Base-by-base conservation (phyloP, 2,888 invertebrate species). In the Drosophila putrida region DNA sequence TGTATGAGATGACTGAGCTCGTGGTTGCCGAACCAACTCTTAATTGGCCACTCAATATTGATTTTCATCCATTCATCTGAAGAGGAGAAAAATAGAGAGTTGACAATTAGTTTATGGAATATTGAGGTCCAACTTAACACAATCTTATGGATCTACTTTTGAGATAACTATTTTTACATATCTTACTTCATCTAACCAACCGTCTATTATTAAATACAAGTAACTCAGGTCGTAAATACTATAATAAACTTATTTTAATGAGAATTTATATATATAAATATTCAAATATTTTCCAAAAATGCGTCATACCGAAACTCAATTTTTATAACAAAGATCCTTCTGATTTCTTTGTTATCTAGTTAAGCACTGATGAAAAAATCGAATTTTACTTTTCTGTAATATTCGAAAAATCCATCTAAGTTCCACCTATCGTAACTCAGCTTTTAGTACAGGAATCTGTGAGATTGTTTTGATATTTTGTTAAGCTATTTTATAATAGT, bases 41-140 rank as follows among this genome's bases (percentile, higher is more conserved):
- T 94, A 8, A 96, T 95, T 0, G 96, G 95, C 94, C 95, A 95
- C 4, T 95, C 95, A 8, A 97, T 94, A 86, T 97, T 96, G 57
- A 96, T 95, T 80, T 96, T 94, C 75, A 96, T 94, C 97, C 97
- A 97, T 20, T 96, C 96, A 89, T 96, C 96, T 95, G 92, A 11
- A 47, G 31, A 25, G 4, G 6, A 5, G 0, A 1, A 78, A 39
- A 2, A 5, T 9, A 58, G n/a, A 0, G 6, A 4, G 28, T 28
- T 4, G 6, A 4, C 2, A 8, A 13, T 47, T 27, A 25, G 20
- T 53, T n/a, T 11, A 27, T 54, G 36, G 13, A 1, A 4, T 6
- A 0, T 10, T 6, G 0, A 9, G 4, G 6, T 27, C 1, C 13
- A 41, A 5, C 10, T 41, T 1, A 41, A 2, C 5, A 11, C 10